Evolutionary conservation across 2,113 vertebrate species (phyloP).

Genomic region (Nettapus auritus): DNA sequence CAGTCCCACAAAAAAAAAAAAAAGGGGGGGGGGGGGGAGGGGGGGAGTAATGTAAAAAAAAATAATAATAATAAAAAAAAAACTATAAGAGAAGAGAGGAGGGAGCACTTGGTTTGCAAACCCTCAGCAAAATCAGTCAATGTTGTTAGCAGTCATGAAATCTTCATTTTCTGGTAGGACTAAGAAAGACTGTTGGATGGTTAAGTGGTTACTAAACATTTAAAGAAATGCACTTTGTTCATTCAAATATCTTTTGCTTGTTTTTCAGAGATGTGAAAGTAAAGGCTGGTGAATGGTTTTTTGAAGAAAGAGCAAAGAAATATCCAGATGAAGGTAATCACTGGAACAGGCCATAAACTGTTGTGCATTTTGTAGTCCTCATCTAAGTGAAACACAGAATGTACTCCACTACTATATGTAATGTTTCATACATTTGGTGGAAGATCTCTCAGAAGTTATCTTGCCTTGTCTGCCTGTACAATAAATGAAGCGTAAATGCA

Average conservation of each 20-base stretch:
- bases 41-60: too few relatives aligned
- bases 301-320: conserved; percentile 89
- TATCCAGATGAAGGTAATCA: conserved; percentile 85
- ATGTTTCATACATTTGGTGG: neutral
- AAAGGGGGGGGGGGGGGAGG: too few relatives aligned
- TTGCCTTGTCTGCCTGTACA: neutral
- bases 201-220: neutral
- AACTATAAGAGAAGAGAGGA: neutral
- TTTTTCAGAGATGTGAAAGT: conserved; percentile 88
- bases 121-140: neutral
- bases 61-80: neutral
- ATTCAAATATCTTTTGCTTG: conserved; percentile 12
- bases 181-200: neutral
- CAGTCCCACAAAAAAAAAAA: neutral
- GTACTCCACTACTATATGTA: neutral
- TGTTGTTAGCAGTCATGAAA: neutral
- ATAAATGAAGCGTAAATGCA: neutral
- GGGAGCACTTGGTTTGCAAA: neutral
- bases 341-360: neutral
- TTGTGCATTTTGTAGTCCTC: neutral
- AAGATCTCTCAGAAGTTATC: neutral
- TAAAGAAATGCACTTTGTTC: neutral
- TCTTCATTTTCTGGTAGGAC: neutral
- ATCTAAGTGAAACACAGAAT: neutral
- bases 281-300: conserved; percentile 93